phyloP scores from a whole-genome alignment of 2,113 vertebrate species.

The Antennarius striatus region DNA sequence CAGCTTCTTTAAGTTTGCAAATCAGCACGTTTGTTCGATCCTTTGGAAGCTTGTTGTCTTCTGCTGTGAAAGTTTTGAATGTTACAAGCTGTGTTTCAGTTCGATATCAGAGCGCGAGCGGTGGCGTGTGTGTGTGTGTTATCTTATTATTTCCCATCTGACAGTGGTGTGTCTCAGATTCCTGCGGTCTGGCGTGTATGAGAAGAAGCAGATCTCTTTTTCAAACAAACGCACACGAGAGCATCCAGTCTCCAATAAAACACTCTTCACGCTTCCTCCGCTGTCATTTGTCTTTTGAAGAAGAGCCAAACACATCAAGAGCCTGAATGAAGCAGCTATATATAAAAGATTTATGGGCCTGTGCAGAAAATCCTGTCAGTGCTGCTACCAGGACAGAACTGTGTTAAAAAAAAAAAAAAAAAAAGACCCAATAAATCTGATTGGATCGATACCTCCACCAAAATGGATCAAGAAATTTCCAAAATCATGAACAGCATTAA shows the following conservation, averaged over 20 bases:
- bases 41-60: background rate
- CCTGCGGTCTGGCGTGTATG: constrained; percentile 40
- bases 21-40: background rate
- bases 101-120: background rate
- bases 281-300: constrained; percentile 26
- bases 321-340: constrained; percentile 1
- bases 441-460: background rate
- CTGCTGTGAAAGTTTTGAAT: constrained; percentile 10
- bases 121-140: constrained; percentile 20
- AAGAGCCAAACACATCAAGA: constrained; percentile 17
- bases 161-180: constrained; percentile 37
- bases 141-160: constrained; percentile 34
- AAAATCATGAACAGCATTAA: background rate
- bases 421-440: background rate
- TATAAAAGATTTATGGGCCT: constrained; percentile 17
- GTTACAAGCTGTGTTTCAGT: constrained; percentile 23
- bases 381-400: background rate
- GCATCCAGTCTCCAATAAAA: constrained; percentile 31
- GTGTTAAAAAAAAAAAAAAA: no score
- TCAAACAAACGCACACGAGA: background rate
- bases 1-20: background rate
- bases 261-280: constrained; percentile 29
- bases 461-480: background rate
- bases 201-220: constrained; percentile 45
- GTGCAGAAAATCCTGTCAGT: background rate